phyloP scores from a whole-genome alignment of 2,797 vertebrate species.

The Eupleurogrammus muticus region DNA sequence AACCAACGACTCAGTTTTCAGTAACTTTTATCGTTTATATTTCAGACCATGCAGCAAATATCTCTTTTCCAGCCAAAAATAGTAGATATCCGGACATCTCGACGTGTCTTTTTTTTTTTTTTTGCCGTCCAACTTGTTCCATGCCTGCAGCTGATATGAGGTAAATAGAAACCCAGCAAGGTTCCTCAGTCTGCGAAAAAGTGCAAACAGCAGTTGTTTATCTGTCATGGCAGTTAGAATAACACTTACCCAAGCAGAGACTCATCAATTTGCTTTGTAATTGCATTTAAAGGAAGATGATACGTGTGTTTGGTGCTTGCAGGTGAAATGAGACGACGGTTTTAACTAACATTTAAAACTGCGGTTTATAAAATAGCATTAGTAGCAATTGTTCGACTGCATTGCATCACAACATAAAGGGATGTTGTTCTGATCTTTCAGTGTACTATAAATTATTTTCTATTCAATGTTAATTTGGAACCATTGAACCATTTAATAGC shows the following conservation, averaged over 20 bases:
- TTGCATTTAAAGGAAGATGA: constrained; percentile 1
- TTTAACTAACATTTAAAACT: background rate
- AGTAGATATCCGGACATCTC: background rate
- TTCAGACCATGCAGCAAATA: background rate
- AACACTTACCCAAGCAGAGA: constrained; percentile 4
- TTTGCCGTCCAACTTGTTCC: background rate
- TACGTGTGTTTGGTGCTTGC: background rate
- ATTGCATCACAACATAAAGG: constrained; percentile 8
- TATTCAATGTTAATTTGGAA: background rate
- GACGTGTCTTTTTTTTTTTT: background rate
- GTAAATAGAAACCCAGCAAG: background rate
- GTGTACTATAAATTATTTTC: constrained; percentile 16
- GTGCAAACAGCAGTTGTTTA: constrained; percentile 4
- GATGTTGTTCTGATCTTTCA: constrained; percentile 10
- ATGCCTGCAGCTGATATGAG: background rate
- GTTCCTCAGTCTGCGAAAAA: background rate
- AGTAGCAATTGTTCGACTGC: background rate
- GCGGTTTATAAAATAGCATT: background rate
- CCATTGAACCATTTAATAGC: constrained; percentile 9
- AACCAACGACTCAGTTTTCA: constrained; percentile 2
- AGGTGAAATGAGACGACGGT: constrained; percentile 1
- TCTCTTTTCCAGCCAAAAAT: background rate
- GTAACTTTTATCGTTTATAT: background rate
- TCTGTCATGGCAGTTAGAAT: background rate
- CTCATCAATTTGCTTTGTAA: constrained; percentile 2